Evolutionary conservation across 2,113 vertebrate species (phyloP).

Genomic region (Euleptes europaea): DNA sequence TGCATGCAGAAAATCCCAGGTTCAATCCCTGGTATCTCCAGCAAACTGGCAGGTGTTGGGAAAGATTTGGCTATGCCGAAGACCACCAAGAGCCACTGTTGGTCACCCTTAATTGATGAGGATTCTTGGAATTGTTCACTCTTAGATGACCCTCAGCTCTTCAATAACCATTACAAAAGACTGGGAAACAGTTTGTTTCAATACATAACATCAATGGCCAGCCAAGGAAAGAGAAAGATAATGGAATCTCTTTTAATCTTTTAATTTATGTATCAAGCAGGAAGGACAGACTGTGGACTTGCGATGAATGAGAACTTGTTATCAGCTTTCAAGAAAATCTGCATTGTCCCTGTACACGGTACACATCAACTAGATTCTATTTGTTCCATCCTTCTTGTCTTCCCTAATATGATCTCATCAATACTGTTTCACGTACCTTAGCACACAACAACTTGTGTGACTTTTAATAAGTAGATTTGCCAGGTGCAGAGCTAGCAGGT

Average conservation of each 20-base stretch:
- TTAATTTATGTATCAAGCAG: conserved; percentile 38
- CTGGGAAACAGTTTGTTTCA: neutral
- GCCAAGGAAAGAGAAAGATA: neutral
- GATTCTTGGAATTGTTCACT: neutral
- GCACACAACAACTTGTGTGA: conserved; percentile 40
- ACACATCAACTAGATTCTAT: conserved; percentile 55
- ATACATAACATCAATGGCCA: neutral
- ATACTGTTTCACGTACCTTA: conserved; percentile 44
- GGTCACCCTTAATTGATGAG: too few species aligned
- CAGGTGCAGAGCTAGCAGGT: conserved; percentile 73
- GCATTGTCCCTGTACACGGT: conserved; percentile 35
- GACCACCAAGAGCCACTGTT: too few species aligned
- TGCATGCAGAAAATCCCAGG: too few species aligned
- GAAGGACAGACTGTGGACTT: conserved; percentile 56
- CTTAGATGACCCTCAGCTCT: neutral
- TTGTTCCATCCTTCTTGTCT: conserved; percentile 64
- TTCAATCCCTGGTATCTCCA: too few species aligned
- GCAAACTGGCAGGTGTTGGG: too few species aligned
- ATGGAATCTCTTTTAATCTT: conserved; percentile 51
- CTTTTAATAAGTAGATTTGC: conserved; percentile 68
- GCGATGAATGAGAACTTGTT: conserved; percentile 52
- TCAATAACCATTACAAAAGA: neutral
- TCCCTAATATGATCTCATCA: conserved; percentile 70
- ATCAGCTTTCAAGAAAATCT: conserved; percentile 51
- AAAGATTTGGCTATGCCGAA: too few species aligned